Evolutionary conservation across 1,140 invertebrate genomes (phyloP).

Genomic region (Zaprionus davidi): DNA sequence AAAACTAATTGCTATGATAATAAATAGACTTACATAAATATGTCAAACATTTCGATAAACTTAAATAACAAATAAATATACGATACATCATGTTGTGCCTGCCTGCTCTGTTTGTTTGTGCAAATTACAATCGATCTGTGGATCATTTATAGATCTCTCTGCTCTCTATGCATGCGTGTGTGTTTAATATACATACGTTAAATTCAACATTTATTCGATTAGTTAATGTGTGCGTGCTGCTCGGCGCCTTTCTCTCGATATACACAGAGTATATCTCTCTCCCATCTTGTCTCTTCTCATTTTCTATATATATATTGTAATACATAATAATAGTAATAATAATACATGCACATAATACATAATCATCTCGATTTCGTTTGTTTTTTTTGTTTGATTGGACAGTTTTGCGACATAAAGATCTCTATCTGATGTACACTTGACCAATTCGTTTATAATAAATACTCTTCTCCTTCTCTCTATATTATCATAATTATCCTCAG

Average conservation of each 20-base stretch:
- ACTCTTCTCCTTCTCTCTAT: not conserved
- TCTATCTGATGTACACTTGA: conserved; percentile 28
- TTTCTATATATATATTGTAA: conserved; percentile 11
- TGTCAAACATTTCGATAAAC: conserved; percentile 55
- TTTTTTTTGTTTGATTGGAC: conserved; percentile 29
- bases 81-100: conserved; percentile 26
- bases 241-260: conserved; percentile 2
- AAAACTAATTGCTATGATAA: conserved; percentile 44
- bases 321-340: conserved; percentile 42
- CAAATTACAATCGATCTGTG: not conserved
- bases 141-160: conserved; percentile 1
- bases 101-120: not conserved
- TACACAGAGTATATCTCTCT: not conserved
- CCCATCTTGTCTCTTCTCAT: not conserved
- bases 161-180: conserved; percentile 35
- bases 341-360: conserved; percentile 70
- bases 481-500: conserved; percentile 3
- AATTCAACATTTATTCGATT: conserved; percentile 81
- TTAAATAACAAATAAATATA: conserved; percentile 72
- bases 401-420: conserved; percentile 51
- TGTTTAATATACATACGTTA: conserved; percentile 69
- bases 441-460: conserved; percentile 11
- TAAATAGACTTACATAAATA: conserved; percentile 76
- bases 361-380: conserved; percentile 28
- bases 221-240: conserved; percentile 63